These are phyloP conservation scores for Drosophila sulfurigaster DNA, from an alignment of 1,140 invertebrate species.

Conservation along the genomic window DNA sequence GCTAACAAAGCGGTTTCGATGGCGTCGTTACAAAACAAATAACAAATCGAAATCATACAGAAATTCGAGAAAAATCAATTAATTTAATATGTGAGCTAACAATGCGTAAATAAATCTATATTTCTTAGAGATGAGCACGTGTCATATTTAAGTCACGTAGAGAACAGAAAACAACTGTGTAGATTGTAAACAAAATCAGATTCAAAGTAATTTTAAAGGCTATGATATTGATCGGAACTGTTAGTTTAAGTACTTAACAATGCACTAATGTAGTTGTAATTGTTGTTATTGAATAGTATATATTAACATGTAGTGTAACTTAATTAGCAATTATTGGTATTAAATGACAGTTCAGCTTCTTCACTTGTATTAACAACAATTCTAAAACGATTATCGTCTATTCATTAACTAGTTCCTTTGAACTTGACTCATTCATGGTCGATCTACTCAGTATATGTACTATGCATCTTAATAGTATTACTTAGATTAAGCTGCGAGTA, in stretches of 20 bases:
- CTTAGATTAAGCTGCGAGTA: background rate
- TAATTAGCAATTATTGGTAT: too few species aligned
- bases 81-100: slow-evolving; percentile 6
- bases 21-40: slow-evolving; percentile 62
- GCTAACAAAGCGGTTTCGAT: slow-evolving; percentile 66
- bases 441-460: background rate
- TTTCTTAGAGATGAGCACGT: slow-evolving; percentile 7
- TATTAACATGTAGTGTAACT: background rate
- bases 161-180: too few species aligned
- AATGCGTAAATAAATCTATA: slow-evolving; percentile 11
- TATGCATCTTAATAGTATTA: slow-evolving; percentile 5
- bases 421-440: slow-evolving; percentile 8
- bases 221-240: too few species aligned
- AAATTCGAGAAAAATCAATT: slow-evolving; percentile 24
- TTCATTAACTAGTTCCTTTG: background rate
- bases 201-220: too few species aligned
- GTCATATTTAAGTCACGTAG: background rate
- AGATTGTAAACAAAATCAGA: too few species aligned
- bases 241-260: background rate
- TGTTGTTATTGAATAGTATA: background rate
- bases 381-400: background rate
- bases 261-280: background rate
- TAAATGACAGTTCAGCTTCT: too few species aligned
- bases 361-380: too few species aligned
- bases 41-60: slow-evolving; percentile 24